phyloP scores from a whole-genome alignment of 2,888 invertebrate genomes.

The Lithosia quadra region DNA sequence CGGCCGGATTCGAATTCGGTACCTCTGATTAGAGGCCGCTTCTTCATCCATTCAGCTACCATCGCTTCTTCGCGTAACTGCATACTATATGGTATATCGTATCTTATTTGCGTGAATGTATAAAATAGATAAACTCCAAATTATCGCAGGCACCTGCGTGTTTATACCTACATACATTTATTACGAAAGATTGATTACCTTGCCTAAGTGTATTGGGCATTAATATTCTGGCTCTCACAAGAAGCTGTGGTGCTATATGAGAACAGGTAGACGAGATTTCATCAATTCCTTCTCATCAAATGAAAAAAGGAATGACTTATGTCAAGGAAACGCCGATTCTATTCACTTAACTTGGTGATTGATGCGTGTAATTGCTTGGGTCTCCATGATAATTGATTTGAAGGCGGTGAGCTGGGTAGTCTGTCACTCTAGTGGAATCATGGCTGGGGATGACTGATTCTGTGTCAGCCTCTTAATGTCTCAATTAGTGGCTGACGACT shows the following conservation, averaged over 20 bases:
- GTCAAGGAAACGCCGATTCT: background rate
- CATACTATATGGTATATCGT: too few species aligned
- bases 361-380: conserved; percentile 3
- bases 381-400: background rate
- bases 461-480: background rate
- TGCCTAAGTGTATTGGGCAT: background rate
- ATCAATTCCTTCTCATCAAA: background rate
- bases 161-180: background rate
- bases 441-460: background rate
- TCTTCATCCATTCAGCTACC: too few species aligned
- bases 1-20: too few species aligned
- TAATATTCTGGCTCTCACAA: background rate
- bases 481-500: background rate
- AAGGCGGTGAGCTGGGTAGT: background rate
- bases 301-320: background rate
- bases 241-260: background rate
- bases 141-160: background rate
- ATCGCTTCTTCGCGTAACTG: too few species aligned
- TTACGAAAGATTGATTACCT: conserved; percentile 1
- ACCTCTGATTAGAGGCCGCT: too few species aligned
- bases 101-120: too few species aligned
- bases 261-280: background rate
- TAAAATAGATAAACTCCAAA: background rate
- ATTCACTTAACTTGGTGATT: background rate
- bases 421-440: background rate